A percentile compares a stretch with the other conserved stretches of the same genome.
Conservation (phyloP, 2,888 invertebrate genomes). For the Hermaeophaga mercurialis region DNA sequence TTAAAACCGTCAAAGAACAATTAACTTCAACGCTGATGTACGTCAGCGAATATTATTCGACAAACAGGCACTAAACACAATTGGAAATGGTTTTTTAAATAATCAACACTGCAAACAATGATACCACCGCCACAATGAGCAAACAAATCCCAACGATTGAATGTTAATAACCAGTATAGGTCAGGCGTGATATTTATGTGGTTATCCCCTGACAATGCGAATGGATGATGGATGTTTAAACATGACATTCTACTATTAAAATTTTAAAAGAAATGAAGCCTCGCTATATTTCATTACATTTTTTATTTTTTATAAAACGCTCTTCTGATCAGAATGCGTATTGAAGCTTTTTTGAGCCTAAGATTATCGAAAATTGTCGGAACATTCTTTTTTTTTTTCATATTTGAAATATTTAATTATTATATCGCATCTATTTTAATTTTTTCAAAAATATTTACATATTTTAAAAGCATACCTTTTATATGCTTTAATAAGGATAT, state of each 20-base stretch:
- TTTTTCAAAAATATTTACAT: too few species aligned
- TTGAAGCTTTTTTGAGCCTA: too few species aligned
- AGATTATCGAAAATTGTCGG: too few species aligned
- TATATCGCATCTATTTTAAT: too few species aligned
- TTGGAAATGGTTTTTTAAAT: conserved; percentile 32
- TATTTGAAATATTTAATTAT: too few species aligned
- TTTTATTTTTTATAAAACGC: too few species aligned
- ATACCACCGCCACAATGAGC: conserved; percentile 20
- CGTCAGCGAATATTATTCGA: not conserved
- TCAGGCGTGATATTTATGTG: conserved; percentile 28
- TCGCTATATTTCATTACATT: not conserved
- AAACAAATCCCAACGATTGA: conserved; percentile 19
- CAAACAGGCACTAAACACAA: conserved; percentile 24
- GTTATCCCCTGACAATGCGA: conserved; percentile 20
- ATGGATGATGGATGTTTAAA: not conserved
- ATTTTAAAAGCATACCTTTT: too few species aligned
- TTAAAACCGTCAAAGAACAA: too few species aligned
- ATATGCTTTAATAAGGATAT: too few species aligned
- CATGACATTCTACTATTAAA: not conserved
- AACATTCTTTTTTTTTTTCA: too few species aligned
- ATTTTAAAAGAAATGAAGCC: not conserved
- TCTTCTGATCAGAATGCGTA: too few species aligned
- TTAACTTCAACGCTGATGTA: too few species aligned
- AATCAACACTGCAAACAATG: conserved; percentile 31
- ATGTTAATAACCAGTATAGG: conserved; percentile 24